These are phyloP conservation scores for Tyrophagus putrescentiae DNA, from an alignment of 1,140 invertebrate genomes.

Conservation along the genomic window DNA sequence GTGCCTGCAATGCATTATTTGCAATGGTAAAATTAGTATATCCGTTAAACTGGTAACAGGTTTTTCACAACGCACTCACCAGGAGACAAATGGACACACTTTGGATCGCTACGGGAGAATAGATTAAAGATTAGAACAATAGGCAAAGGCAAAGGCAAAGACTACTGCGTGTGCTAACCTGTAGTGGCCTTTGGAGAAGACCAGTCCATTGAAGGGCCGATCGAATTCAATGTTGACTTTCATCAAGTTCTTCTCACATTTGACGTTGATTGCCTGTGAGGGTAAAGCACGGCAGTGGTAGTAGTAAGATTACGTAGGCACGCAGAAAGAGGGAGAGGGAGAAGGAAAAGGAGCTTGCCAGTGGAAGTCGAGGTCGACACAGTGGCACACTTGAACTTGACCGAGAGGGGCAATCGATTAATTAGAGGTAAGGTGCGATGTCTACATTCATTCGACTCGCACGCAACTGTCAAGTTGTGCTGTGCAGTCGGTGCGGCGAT, in stretches of 20 bases:
- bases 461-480: slow-evolving; percentile 4
- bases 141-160: neutral
- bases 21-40: neutral
- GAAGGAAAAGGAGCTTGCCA: neutral
- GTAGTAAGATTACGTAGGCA: too few species aligned
- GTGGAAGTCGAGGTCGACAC: neutral
- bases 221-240: slow-evolving; percentile 84
- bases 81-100: slow-evolving; percentile 76
- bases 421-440: neutral
- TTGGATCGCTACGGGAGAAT: slow-evolving; percentile 60
- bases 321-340: neutral
- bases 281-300: too few species aligned
- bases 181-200: slow-evolving; percentile 75
- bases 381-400: neutral
- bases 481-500: neutral
- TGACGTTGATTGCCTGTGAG: slow-evolving; percentile 81
- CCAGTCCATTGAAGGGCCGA: slow-evolving; percentile 84
- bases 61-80: too few species aligned
- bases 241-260: slow-evolving; percentile 91
- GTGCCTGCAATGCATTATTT: slow-evolving; percentile 41
- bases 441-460: neutral
- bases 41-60: neutral
- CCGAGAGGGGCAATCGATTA: neutral
- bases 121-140: slow-evolving; percentile 1
- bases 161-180: slow-evolving; percentile 35